Evolutionary conservation across 2,888 invertebrate species (phyloP), one percentile per base, ranked within the genome.

Genomic region (Galerucella nymphaeae): DNA sequence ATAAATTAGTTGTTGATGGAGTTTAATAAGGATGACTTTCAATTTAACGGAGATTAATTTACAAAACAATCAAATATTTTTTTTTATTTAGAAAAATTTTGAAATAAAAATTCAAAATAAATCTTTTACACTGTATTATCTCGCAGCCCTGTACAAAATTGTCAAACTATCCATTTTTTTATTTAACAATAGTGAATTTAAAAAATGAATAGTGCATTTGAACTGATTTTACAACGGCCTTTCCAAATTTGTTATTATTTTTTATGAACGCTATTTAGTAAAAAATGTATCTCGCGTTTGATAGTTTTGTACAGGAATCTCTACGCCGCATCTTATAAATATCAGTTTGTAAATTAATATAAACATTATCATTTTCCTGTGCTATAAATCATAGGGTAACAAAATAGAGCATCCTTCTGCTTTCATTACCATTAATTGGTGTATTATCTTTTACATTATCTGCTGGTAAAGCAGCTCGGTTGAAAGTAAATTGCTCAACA

Each of bases 341-440:
- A n/a, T n/a, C n/a, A n/a, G n/a, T n/a, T n/a, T n/a, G 38, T 16
- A n/a, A 16, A 53, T 11, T 1, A 16, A 55, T 65, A 42, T 38
- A 0, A 66, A 16, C 30, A 58, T 58, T 66, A 67, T 59, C 30
- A 50, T 50, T 67, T 48, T 30, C 45, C 18, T 20, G 42, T 11
- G 30, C 66, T 58, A 66, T 66, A 79, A 80, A 80, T 80, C 81
- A 80, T 80, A 79, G 75, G 77, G 74, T 73, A 38, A 8, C 30
- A 38, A 38, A 38, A 38, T 38, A 8, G 30, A 38, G 1, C 30
- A 38, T 38, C 30, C 30, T 38, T 71, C 76, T 74, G 76, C 77
- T 79, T 81, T 81, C 78, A 78, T 77, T 76, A 77, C 75, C 77
- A 73, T 73, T 80, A 79, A 81, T 80, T 75, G 77, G 70, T 74